Percentiles rank a stretch among this genome's conserved stretches.
Evolutionary conservation across 2,888 invertebrate genomes (phyloP).

Genomic region (Oxycera nigricornis): DNA sequence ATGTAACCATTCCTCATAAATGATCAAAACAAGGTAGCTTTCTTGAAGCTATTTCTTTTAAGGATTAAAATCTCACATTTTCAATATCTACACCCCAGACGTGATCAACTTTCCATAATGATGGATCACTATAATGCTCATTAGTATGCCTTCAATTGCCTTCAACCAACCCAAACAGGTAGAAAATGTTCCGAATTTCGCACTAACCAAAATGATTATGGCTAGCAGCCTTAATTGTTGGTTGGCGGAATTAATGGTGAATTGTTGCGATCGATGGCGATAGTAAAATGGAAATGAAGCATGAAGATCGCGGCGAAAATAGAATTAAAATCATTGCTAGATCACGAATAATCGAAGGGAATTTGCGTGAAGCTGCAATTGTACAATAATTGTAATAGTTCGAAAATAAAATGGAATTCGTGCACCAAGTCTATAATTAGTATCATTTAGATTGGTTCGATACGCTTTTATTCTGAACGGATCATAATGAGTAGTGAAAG

Average conservation of each 20-base stretch:
- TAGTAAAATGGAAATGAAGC: conserved; percentile 5
- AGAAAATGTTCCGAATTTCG: neutral
- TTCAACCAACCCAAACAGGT: neutral
- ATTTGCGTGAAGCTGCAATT: neutral
- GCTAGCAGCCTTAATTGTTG: neutral
- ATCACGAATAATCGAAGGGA: neutral
- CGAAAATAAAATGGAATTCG: conserved; percentile 32
- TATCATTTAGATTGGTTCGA: conserved; percentile 27
- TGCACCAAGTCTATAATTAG: conserved; percentile 30
- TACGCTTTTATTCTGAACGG: conserved; percentile 26
- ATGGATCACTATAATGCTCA: neutral
- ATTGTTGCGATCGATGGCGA: neutral
- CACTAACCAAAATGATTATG: neutral
- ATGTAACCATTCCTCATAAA: too few species aligned
- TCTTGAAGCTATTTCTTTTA: too few species aligned
- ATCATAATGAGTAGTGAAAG: too few species aligned
- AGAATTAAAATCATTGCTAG: neutral
- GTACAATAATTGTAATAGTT: conserved; percentile 14
- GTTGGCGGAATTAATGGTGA: neutral
- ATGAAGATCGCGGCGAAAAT: neutral
- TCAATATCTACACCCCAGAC: too few species aligned
- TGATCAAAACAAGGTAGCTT: too few species aligned
- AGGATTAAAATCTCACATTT: too few species aligned
- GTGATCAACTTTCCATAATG: neutral
- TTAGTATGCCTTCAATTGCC: too few species aligned